Evolutionary conservation across 2,888 invertebrate species (phyloP).

Genomic region (Mesorhabditis spiculigera): DNA sequence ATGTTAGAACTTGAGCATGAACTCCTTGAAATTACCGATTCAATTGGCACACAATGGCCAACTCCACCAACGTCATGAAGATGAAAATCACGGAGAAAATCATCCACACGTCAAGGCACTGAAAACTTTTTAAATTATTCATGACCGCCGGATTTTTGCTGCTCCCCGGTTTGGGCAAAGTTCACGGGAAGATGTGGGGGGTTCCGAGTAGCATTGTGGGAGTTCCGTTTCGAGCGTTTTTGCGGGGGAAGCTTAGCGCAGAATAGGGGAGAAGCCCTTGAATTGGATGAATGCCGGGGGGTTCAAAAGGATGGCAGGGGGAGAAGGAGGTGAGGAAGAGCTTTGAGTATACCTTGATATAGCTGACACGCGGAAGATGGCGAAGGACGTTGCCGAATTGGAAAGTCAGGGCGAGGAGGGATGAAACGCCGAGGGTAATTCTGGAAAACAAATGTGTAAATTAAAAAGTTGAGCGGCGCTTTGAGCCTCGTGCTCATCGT

Average conservation of each 20-base stretch:
- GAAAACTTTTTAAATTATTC: conserved; percentile 15
- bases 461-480: no score
- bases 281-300: no score
- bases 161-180: no score
- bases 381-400: conserved; percentile 58
- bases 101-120: conserved; percentile 58
- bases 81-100: conserved; percentile 56
- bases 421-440: conserved; percentile 56
- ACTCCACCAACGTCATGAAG: conserved; percentile 56
- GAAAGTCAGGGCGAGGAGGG: conserved; percentile 57
- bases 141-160: conserved; percentile 13
- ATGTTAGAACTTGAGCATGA: background rate
- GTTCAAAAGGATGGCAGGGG: no score
- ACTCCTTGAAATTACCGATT: conserved; percentile 27
- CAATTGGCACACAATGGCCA: conserved; percentile 57
- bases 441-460: conserved; percentile 17
- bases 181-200: no score
- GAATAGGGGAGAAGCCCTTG: no score
- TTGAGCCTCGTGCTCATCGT: no score
- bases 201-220: no score
- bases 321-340: no score
- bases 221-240: no score
- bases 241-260: no score
- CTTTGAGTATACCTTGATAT: conserved; percentile 45
- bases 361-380: conserved; percentile 57